phyloP scores from a whole-genome alignment of 1,140 invertebrate genomes.

The Psilanteris sp. region DNA sequence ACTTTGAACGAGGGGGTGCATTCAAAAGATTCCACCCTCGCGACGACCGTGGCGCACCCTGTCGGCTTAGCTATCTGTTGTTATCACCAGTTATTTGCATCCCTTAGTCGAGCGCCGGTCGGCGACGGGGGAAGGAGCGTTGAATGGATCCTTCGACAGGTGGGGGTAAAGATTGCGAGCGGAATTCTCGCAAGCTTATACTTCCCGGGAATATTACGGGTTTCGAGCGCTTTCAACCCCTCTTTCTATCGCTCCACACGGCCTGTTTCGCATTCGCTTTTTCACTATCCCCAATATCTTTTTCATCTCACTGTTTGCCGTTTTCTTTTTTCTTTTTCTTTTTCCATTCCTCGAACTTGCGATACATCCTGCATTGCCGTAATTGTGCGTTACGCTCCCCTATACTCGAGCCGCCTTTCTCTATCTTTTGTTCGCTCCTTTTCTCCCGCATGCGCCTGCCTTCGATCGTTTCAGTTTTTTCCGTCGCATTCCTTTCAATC shows the following conservation, averaged over 20 bases:
- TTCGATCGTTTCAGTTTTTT: too few relatives aligned
- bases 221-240: constrained; percentile 51
- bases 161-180: constrained; percentile 59
- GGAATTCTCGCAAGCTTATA: constrained; percentile 76
- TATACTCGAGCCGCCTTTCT: too few relatives aligned
- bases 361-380: constrained; percentile 35
- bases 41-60: constrained; percentile 40
- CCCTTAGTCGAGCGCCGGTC: constrained; percentile 68
- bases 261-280: constrained; percentile 36
- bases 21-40: constrained; percentile 54
- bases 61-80: constrained; percentile 75
- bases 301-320: constrained; percentile 65
- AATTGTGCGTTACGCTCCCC: constrained; percentile 22
- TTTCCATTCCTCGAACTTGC: constrained; percentile 11
- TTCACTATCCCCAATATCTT: constrained; percentile 67
- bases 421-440: too few relatives aligned
- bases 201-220: constrained; percentile 75
- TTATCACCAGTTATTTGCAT: constrained; percentile 79
- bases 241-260: constrained; percentile 5
- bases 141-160: constrained; percentile 12
- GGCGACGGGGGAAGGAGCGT: neutral
- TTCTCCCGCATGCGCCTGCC: too few relatives aligned
- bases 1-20: constrained; percentile 28
- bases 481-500: too few relatives aligned
- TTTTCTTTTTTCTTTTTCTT: constrained; percentile 35